Conservation (phyloP, 2,888 invertebrate species). For the Cosmia trapezina region DNA sequence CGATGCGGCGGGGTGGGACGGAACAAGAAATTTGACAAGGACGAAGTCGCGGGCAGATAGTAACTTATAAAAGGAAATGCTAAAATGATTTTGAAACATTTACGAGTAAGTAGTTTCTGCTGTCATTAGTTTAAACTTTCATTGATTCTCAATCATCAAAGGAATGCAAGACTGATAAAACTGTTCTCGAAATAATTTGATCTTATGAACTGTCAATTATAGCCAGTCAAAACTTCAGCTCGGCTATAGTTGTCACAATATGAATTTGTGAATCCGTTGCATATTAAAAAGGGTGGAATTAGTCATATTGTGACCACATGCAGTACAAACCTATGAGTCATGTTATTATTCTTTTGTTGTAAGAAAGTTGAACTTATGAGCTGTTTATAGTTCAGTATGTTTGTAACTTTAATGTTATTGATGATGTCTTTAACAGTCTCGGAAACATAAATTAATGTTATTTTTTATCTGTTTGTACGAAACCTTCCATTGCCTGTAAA, state of each 20-base stretch:
- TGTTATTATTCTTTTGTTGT: conserved; percentile 37
- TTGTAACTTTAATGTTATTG: conserved; percentile 9
- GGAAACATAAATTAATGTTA: conserved; percentile 30
- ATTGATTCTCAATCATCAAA: conserved; percentile 15
- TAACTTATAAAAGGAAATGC: not conserved
- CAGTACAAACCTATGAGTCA: conserved; percentile 51
- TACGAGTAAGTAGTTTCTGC: not conserved
- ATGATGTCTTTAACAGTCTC: conserved; percentile 4
- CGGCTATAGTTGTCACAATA: conserved; percentile 5
- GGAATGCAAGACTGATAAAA: not conserved
- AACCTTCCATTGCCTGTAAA: too few species aligned
- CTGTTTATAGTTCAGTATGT: not conserved
- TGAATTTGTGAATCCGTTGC: conserved; percentile 21
- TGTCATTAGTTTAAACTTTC: conserved; percentile 1
- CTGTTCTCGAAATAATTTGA: conserved; percentile 22
- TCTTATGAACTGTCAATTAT: conserved; percentile 43
- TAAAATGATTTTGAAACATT: not conserved
- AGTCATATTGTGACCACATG: conserved; percentile 54
- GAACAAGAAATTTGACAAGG: too few species aligned
- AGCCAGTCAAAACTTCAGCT: not conserved
- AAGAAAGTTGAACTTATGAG: conserved; percentile 35
- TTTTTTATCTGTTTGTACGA: conserved; percentile 6
- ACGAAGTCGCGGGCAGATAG: too few species aligned
- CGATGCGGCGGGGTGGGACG: too few species aligned
- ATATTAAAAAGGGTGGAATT: conserved; percentile 51